Evolutionary conservation across 2,797 vertebrate species (phyloP), one percentile per base, ranked within the genome.

Genomic region (Myotis planiceps): DNA sequence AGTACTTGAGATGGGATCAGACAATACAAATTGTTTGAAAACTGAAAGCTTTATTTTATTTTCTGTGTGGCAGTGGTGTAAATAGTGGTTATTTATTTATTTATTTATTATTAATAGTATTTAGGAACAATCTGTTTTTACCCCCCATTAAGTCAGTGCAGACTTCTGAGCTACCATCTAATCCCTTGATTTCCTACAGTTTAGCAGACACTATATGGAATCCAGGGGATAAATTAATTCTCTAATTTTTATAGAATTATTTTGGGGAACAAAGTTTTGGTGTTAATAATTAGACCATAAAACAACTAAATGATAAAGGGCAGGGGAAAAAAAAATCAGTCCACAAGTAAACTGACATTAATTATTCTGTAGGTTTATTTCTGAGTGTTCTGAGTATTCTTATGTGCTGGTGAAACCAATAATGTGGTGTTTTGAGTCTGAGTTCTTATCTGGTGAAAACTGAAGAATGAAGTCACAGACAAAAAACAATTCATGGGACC

Each of bases 281-380:
- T 95, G 29, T 19, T 87, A 66, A 81, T 86, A 65, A 87, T 79
- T 83, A 79, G 4, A 51, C 18, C 66, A 93, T 45, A 90, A 81
- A 69, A 82, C 51, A 88, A 47, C 42, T 75, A 53, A 51, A 88
- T 47, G 5, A 51, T 68, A 81, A 65, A 55, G 1, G 0, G 15
- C 29, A n/a, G 15, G 63, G 3, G 15, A 10, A 66, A n/a, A 83
- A 49, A 74, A 9, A 84, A 23, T 60, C 42, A 13, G 19, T 76
- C 29, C n/a, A 53, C 10, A 69, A 76, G 12, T 51, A 49, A 90
- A 86, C 12, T 16, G 19, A 76, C 3, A 47, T 53, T 47, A 39
- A 47, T 45, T 60, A 63, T 63, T 71, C 14, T 69, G 16, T 51
- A 25, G 32, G 34, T 42, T 12, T 78, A 27, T 63, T 60, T 83